Percentiles rank a stretch among this genome's conserved stretches.
Conservation (phyloP, 1,140 invertebrate genomes). For the Plectus sambesii region DNA sequence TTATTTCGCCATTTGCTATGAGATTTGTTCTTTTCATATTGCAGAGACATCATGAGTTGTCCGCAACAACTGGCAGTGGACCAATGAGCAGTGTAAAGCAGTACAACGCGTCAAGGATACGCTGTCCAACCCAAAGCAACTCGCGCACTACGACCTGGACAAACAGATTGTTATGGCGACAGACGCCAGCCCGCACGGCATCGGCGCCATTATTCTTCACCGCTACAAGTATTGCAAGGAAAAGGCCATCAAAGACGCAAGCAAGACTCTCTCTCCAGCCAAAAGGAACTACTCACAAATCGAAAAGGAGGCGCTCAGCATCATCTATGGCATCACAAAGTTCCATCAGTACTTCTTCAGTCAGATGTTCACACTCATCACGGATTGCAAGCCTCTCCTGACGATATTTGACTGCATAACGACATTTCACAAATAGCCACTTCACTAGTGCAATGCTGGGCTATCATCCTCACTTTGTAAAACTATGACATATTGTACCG, state of each 20-base stretch:
- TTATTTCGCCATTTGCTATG: no score
- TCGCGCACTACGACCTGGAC: constrained; percentile 45
- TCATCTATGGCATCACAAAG: constrained; percentile 47
- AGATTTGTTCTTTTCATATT: no score
- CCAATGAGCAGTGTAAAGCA: constrained; percentile 3
- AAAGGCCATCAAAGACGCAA: constrained; percentile 43
- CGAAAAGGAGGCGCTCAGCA: constrained; percentile 49
- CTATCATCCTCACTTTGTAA: no score
- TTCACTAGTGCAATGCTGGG: no score
- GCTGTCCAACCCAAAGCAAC: constrained; percentile 27
- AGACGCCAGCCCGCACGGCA: constrained; percentile 49
- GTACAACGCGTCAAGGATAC: constrained; percentile 36
- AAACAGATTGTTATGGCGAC: constrained; percentile 46
- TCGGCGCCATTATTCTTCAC: constrained; percentile 50
- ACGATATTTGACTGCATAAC: no score
- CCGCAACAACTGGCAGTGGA: constrained; percentile 14
- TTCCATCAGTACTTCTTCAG: constrained; percentile 48
- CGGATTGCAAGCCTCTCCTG: no score
- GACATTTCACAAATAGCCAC: no score
- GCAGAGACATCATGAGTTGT: no score
- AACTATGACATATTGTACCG: no score
- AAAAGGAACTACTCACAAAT: constrained; percentile 49
- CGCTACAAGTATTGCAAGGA: constrained; percentile 29
- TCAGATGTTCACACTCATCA: no score
- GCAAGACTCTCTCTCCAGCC: constrained; percentile 40